Evolutionary conservation across 2,113 vertebrate species (phyloP).

Genomic region (Pycnonotus jocosus): DNA sequence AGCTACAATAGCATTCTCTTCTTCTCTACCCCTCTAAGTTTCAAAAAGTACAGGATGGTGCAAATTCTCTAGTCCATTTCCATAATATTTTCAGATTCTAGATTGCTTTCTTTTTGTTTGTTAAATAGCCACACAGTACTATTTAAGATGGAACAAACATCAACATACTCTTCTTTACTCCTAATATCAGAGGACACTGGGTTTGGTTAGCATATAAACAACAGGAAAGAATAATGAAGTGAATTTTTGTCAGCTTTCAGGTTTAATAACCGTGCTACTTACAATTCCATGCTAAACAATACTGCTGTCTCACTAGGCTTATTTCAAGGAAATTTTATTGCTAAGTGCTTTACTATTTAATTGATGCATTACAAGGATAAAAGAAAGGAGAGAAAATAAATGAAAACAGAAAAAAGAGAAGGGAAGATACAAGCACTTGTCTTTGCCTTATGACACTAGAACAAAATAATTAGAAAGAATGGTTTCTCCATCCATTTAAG

Average conservation of each 20-base stretch:
- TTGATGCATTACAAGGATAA: not conserved
- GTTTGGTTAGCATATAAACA: not conserved
- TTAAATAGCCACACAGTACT: not conserved
- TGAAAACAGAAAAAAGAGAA: not conserved
- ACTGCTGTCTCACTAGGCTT: not conserved
- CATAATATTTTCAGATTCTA: not conserved
- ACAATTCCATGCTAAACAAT: not conserved
- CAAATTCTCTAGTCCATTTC: not conserved
- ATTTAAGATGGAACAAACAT: not conserved
- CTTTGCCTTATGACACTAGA: not conserved
- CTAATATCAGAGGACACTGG: not conserved
- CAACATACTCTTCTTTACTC: not conserved
- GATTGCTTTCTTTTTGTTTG: not conserved
- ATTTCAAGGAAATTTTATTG: not conserved
- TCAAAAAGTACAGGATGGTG: not conserved
- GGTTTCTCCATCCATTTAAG: not conserved
- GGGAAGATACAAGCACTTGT: not conserved
- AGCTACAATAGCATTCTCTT: not conserved
- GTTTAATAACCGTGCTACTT: not conserved
- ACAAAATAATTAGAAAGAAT: conserved; percentile 37
- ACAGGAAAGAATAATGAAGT: not conserved
- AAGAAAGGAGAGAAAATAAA: not conserved
- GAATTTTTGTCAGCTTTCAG: not conserved
- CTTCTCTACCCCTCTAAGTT: not conserved
- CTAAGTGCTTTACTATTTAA: not conserved